Evolutionary conservation across 1,140 invertebrate species (phyloP).

Genomic region (Drosophila sp.): DNA sequence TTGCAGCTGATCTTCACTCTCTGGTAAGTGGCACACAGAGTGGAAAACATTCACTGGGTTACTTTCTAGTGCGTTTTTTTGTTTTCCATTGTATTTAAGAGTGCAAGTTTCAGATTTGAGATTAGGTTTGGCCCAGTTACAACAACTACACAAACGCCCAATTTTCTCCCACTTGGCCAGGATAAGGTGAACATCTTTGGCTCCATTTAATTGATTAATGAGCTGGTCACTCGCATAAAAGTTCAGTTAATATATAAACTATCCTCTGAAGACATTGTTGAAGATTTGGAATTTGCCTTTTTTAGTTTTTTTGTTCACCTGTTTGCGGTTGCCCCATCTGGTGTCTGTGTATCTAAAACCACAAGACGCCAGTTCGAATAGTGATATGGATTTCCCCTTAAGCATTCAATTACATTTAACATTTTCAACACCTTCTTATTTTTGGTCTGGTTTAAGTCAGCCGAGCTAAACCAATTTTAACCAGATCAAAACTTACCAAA

Average conservation of each 20-base stretch:
- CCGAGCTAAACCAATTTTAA: constrained; percentile 27
- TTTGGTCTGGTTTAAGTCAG: constrained; percentile 1
- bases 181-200: too few relatives aligned
- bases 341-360: constrained; percentile 28
- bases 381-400: constrained; percentile 41
- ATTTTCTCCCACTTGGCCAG: too few relatives aligned
- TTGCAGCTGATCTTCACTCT: constrained; percentile 47
- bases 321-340: constrained; percentile 21
- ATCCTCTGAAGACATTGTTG: too few relatives aligned
- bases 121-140: constrained; percentile 20
- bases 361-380: constrained; percentile 25
- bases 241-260: too few relatives aligned
- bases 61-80: constrained; percentile 55
- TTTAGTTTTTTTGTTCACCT: constrained; percentile 7
- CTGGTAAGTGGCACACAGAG: constrained; percentile 26
- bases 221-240: background rate
- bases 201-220: background rate
- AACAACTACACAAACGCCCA: constrained; percentile 25
- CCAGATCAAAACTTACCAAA: constrained; percentile 18
- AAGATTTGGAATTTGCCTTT: background rate
- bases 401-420: constrained; percentile 44
- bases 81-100: constrained; percentile 18
- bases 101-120: constrained; percentile 43
- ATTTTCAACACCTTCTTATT: constrained; percentile 32
- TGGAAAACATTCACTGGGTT: constrained; percentile 17